Evolutionary conservation across 2,113 vertebrate species (phyloP), one percentile per base, ranked within the genome.

Genomic region (Abramis brama): DNA sequence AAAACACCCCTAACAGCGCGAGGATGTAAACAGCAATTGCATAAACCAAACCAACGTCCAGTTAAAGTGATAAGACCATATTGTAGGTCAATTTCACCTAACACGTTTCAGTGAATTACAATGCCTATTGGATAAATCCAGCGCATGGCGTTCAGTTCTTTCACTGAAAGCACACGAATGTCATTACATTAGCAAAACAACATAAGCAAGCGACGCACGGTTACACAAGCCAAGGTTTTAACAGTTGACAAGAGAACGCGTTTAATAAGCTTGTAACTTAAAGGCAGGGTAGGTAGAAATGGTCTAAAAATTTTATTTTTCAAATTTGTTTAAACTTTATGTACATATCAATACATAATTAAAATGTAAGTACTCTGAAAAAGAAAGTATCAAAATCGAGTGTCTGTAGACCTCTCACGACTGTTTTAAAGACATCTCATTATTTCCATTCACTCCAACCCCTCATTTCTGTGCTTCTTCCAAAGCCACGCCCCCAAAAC

Each of bases 211-310:
- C 89, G 25, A 89, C 86, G 86, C 86, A 87, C 90, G 74, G 83
- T 90, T 91, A 89, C 88, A 90, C 90, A 86, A 90, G 81, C 83
- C 36, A 0, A 47, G 84, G 85, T 79, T 89, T 91, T 78, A 88
- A 80, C 55, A 76, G 79, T 82, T 86, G 85, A 89, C 88, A 89
- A 86, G 84, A 78, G 10, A 90, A 88, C 90, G 79, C 81, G 87
- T 90, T 80, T 82, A 91, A 94, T 87, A 90, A 89, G 91, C 92
- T 93, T 92, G 89, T 86, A 91, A 91, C 84, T 88, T 89, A 88
- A n/a, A n/a, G n/a, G n/a, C n/a, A n/a, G n/a, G n/a, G n/a, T n/a
- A n/a, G n/a, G n/a, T n/a, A n/a, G n/a, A n/a, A n/a, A n/a, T n/a
- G n/a, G n/a, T n/a, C n/a, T n/a, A n/a, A n/a, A n/a, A n/a, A n/a